A percentile compares a stretch with the other conserved stretches of the same genome.
Conservation (phyloP, 2,797 vertebrate genomes). For the Cirrhinus mrigala region DNA sequence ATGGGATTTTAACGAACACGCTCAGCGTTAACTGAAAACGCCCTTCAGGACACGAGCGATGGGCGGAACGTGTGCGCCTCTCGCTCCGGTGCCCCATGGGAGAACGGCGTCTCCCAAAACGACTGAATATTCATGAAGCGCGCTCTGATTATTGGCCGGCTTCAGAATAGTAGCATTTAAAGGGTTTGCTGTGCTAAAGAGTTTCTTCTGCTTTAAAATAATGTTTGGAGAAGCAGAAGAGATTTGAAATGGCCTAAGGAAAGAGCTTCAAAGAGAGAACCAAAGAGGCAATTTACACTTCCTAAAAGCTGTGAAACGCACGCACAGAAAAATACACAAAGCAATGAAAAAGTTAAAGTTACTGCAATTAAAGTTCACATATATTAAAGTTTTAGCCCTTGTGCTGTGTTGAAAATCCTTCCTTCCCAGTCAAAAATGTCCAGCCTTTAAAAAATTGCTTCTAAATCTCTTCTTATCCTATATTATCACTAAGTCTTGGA, state of each 20-base stretch:
- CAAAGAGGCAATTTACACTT: constrained; percentile 8
- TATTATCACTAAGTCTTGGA: too few species aligned
- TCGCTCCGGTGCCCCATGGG: constrained; percentile 13
- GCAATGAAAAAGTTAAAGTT: neutral
- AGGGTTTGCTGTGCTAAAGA: constrained; percentile 36
- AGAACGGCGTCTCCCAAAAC: neutral
- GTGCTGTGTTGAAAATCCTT: neutral
- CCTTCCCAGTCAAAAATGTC: neutral
- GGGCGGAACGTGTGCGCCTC: neutral
- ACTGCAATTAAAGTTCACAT: neutral
- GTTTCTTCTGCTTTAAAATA: constrained; percentile 27
- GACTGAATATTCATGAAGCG: constrained; percentile 50
- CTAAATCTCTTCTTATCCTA: too few species aligned
- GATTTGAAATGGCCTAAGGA: constrained; percentile 25
- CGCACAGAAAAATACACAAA: constrained; percentile 28
- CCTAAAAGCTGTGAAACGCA: constrained; percentile 1
- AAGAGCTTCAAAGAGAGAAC: constrained; percentile 20
- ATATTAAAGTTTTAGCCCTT: neutral
- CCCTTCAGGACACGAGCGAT: constrained; percentile 34
- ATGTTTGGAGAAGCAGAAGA: constrained; percentile 41
- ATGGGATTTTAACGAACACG: constrained; percentile 51
- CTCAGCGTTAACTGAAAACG: constrained; percentile 43
- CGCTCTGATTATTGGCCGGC: constrained; percentile 36
- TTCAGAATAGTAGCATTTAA: constrained; percentile 41
- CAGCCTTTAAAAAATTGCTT: neutral